Conservation (phyloP, 2,888 invertebrate species). For the Thyatira batis region DNA sequence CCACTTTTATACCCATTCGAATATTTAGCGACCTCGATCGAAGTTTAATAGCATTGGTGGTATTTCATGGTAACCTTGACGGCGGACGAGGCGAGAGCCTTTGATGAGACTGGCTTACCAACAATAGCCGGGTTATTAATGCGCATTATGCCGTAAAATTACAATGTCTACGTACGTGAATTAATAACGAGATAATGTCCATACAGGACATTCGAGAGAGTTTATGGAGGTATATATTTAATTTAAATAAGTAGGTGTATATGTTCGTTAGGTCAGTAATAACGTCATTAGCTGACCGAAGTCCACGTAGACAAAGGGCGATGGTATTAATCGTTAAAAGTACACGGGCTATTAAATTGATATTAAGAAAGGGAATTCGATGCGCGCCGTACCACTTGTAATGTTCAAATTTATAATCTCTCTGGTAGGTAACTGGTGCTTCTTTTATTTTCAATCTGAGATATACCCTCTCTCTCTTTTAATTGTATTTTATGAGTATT, state of each 20-base stretch:
- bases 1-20: conserved; percentile 48
- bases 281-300: conserved; percentile 27
- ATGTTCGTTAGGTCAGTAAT: conserved; percentile 37
- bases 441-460: conserved; percentile 77
- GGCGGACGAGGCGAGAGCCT: conserved; percentile 27
- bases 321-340: conserved; percentile 64
- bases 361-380: conserved; percentile 73
- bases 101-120: conserved; percentile 42
- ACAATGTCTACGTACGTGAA: conserved; percentile 51
- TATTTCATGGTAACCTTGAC: conserved; percentile 55
- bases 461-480: conserved; percentile 76
- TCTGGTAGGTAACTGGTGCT: conserved; percentile 73
- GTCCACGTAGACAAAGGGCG: conserved; percentile 54
- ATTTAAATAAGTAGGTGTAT: conserved; percentile 28
- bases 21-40: conserved; percentile 46
- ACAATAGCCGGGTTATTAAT: conserved; percentile 50
- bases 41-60: conserved; percentile 50
- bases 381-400: conserved; percentile 75
- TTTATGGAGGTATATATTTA: conserved; percentile 36
- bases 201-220: conserved; percentile 30
- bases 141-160: conserved; percentile 56
- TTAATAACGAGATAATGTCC: conserved; percentile 48
- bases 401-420: conserved; percentile 80
- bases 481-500: conserved; percentile 83
- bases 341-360: conserved; percentile 71